A percentile compares a stretch with the other conserved stretches of the same genome.
Conservation (phyloP, 1,140 invertebrate species). For the Drosophila pectinifera region DNA sequence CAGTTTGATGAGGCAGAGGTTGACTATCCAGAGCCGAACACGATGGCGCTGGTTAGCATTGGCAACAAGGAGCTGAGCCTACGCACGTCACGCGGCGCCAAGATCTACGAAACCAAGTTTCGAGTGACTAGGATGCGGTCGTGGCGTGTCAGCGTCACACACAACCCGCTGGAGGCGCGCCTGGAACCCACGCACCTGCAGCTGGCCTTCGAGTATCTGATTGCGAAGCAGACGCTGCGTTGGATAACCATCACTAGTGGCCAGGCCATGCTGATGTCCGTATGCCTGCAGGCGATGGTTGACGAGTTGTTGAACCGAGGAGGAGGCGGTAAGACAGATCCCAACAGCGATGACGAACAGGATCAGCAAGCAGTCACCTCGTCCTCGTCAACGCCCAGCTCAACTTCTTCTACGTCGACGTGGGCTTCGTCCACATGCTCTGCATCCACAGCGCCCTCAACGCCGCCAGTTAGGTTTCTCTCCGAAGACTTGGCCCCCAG, state of each 20-base stretch:
- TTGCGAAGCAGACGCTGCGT: conserved; percentile 95
- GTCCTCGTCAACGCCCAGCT: conserved; percentile 64
- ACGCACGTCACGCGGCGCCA: conserved; percentile 85
- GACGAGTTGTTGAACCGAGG: conserved; percentile 94
- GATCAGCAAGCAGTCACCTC: conserved; percentile 56
- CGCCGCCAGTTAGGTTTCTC: conserved; percentile 83
- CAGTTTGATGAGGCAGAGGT: conserved; percentile 86
- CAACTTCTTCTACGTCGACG: conserved; percentile 84
- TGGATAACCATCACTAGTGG: conserved; percentile 96
- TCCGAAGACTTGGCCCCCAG: conserved; percentile 62
- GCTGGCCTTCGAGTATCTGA: conserved; percentile 97
- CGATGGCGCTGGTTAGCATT: conserved; percentile 89
- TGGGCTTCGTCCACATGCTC: conserved; percentile 64
- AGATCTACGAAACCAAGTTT: conserved; percentile 92
- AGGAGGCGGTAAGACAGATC: conserved; percentile 84
- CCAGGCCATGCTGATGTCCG: conserved; percentile 97
- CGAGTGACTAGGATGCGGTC: conserved; percentile 98
- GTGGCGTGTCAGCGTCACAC: conserved; percentile 96
- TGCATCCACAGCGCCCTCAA: conserved; percentile 78
- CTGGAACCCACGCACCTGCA: conserved; percentile 85
- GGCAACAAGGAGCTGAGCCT: conserved; percentile 93
- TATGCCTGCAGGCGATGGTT: conserved; percentile 97
- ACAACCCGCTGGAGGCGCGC: conserved; percentile 87
- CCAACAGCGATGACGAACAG: conserved; percentile 67
- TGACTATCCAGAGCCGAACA: conserved; percentile 91